These are phyloP conservation scores for Coleophora flavipennella DNA, from an alignment of 2,888 invertebrate genomes.

Conservation along the genomic window DNA sequence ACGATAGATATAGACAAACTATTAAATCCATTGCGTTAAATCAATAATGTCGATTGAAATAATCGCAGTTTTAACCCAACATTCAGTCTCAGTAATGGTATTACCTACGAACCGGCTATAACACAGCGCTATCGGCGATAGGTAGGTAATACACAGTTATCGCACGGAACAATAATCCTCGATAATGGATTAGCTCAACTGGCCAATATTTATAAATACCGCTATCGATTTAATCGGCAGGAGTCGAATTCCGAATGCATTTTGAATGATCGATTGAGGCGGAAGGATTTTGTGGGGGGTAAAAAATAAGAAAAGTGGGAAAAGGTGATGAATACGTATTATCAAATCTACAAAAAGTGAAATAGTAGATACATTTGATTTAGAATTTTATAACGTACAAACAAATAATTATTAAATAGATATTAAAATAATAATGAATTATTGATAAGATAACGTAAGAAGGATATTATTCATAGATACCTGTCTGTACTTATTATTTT, in stretches of 20 bases:
- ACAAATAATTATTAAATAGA: too few relatives aligned
- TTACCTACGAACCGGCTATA: constrained; percentile 1
- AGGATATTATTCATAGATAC: too few relatives aligned
- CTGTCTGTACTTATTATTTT: too few relatives aligned
- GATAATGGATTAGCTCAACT: constrained; percentile 65
- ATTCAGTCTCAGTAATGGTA: constrained; percentile 14
- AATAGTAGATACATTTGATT: too few relatives aligned
- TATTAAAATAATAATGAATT: too few relatives aligned
- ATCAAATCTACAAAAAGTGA: too few relatives aligned
- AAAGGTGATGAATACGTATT: too few relatives aligned
- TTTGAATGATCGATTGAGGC: constrained; percentile 31
- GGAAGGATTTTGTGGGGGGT: neutral
- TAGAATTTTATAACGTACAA: too few relatives aligned
- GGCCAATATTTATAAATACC: constrained; percentile 61
- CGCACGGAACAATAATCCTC: constrained; percentile 60
- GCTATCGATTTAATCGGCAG: constrained; percentile 47
- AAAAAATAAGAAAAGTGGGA: too few relatives aligned
- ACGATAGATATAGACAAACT: too few relatives aligned
- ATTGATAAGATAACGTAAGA: too few relatives aligned
- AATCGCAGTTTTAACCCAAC: constrained; percentile 9
- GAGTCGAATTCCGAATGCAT: constrained; percentile 32
- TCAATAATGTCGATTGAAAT: neutral
- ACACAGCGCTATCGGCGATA: constrained; percentile 27
- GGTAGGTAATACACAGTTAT: constrained; percentile 47
- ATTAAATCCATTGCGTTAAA: too few relatives aligned